These are phyloP conservation scores for Paracentrotus lividus DNA, from an alignment of 53 echinoderm and acorn worm species.

Conservation along the genomic window DNA sequence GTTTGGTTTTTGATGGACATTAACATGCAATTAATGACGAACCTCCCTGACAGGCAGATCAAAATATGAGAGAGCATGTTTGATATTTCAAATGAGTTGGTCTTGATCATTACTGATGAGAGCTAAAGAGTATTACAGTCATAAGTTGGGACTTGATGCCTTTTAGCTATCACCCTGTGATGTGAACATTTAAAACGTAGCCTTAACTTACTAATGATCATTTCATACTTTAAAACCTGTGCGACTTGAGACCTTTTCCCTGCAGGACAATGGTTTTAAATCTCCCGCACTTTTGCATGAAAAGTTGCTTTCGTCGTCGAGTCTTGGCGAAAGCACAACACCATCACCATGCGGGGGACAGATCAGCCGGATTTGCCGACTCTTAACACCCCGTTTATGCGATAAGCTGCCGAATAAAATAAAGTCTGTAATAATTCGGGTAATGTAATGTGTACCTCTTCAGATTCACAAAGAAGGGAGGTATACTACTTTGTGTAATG, in stretches of 20 bases:
- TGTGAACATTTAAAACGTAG: neutral
- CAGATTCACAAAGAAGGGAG: neutral
- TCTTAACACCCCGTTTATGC: conserved; percentile 46
- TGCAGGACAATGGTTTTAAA: conserved; percentile 28
- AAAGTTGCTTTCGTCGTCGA: conserved; percentile 47
- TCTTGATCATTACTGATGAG: neutral
- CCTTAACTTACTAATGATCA: neutral
- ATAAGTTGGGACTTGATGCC: neutral
- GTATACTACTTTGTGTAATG: conserved; percentile 16
- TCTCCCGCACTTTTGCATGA: conserved; percentile 59
- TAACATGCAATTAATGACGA: neutral
- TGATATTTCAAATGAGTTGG: conserved; percentile 31
- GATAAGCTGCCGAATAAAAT: conserved; percentile 45
- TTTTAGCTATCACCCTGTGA: neutral
- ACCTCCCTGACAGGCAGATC: neutral
- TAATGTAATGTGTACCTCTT: conserved; percentile 45
- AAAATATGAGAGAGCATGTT: neutral
- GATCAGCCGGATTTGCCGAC: conserved; percentile 51
- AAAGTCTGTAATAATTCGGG: conserved; percentile 15
- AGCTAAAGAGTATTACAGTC: neutral
- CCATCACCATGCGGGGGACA: conserved; percentile 69
- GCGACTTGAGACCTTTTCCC: conserved; percentile 12
- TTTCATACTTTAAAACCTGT: conserved; percentile 26
- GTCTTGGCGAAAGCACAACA: conserved; percentile 20
- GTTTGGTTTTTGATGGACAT: neutral